Base-by-base conservation (phyloP, 1,140 invertebrate species). In the Myzus persicae region DNA sequence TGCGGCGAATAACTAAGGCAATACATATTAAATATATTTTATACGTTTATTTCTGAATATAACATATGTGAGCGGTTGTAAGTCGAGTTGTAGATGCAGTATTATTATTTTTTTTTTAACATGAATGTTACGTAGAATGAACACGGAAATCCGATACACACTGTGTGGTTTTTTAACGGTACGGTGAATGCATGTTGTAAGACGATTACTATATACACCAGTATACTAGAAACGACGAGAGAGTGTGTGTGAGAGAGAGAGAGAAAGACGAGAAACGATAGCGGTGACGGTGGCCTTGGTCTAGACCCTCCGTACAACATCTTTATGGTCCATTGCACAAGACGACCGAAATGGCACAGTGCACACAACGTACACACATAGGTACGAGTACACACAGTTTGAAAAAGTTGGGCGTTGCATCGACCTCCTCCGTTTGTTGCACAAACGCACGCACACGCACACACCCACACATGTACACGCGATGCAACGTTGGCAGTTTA, bases 271-370 rank as follows among this genome's bases (percentile, higher is more conserved):
- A 51, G 46, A 51, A 36, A 38, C 24, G 48, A 54, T 0, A 54
- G 36, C 36, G 31, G 7, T 89, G 20, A 31, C 59, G n/a, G 8
- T 67, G 90, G 59, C 90, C 90, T 91, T 91, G 54, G 90, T 76
- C 90, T 67, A 91, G 90, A 91, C 90, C 90, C 90, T 81, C 46
- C 2, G 20, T 90, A 40, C 40, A 42, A 81, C 67, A 89, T 89
- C 54, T 81, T n/a, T 44, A 18, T 36, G 90, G 90, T 91, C 90
- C 90, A 91, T 91, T 91, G 90, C 90, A 91, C 90, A 76, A 76
- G 59, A 76, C 59, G 76, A 91, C 48, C 36, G 36, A 89, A 89
- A 89, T 89, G 48, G 88, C 88, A 89, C 88, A 38, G n/a, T 51
- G 22, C 48, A 89, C 48, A 89, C 87, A 89, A 48, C 40, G 26